These are phyloP conservation scores for Rhinogobio ventralis DNA, from an alignment of 2,797 vertebrate genomes.

Conservation along the genomic window DNA sequence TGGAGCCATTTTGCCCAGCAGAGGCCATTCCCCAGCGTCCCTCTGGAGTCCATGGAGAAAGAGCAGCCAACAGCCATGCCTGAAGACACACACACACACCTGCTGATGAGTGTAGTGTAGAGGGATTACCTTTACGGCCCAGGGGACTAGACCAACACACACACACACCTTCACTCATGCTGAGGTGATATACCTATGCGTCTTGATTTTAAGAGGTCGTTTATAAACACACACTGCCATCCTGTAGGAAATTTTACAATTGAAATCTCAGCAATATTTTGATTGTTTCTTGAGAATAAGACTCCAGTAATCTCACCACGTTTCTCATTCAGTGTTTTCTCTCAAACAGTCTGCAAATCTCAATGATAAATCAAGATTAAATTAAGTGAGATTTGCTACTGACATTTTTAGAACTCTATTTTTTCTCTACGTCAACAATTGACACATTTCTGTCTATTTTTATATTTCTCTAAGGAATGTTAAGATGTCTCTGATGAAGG, in stretches of 20 bases:
- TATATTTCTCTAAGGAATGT: neutral
- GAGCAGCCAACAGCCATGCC: constrained; percentile 81
- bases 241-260: neutral
- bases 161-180: constrained; percentile 64
- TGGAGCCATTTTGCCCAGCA: constrained; percentile 75
- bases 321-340: neutral
- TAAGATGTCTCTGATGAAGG: neutral
- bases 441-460: neutral
- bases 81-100: constrained; percentile 75
- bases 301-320: neutral
- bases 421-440: neutral
- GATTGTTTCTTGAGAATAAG: neutral
- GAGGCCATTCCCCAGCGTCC: constrained; percentile 77
- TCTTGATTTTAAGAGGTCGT: constrained; percentile 55
- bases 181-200: constrained; percentile 64
- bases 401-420: neutral
- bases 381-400: neutral
- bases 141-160: constrained; percentile 66
- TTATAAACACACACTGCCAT: constrained; percentile 63
- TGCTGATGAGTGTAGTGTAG: constrained; percentile 72
- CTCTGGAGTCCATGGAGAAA: constrained; percentile 75
- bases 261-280: neutral
- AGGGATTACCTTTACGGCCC: constrained; percentile 78
- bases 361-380: neutral
- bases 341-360: neutral